Evolutionary conservation across 2,888 invertebrate species (phyloP).

Genomic region (Drosophila anceps): DNA sequence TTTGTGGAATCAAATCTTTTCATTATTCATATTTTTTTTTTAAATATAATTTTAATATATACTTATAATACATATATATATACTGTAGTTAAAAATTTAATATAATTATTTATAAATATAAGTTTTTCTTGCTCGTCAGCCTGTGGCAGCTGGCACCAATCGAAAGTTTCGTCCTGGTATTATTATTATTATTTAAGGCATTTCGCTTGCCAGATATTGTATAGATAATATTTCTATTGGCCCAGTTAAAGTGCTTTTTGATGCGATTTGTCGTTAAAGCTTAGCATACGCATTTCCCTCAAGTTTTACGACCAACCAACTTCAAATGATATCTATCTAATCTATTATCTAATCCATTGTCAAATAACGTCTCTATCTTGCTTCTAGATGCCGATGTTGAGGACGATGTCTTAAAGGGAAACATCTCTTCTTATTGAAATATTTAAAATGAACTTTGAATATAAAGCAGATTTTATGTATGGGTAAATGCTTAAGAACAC

Average conservation of each 20-base stretch:
- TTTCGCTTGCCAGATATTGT: constrained; percentile 19
- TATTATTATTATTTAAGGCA: constrained; percentile 57
- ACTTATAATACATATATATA: too few species aligned
- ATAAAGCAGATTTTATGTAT: neutral
- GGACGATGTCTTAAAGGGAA: neutral
- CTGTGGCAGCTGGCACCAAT: constrained; percentile 71
- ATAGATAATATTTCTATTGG: constrained; percentile 43
- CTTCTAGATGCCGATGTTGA: neutral
- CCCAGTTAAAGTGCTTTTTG: constrained; percentile 35
- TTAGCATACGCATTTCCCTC: constrained; percentile 16
- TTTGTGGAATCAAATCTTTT: too few species aligned
- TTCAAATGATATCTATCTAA: constrained; percentile 9
- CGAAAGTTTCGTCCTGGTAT: constrained; percentile 46
- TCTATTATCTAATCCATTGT: neutral
- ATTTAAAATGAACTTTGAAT: neutral
- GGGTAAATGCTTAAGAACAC: too few species aligned
- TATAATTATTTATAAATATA: constrained; percentile 8
- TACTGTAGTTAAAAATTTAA: too few species aligned
- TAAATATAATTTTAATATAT: too few species aligned
- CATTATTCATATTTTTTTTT: too few species aligned
- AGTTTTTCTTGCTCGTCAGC: constrained; percentile 66
- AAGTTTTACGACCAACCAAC: neutral
- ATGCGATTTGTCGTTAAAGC: constrained; percentile 31
- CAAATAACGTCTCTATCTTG: neutral
- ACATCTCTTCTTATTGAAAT: neutral